Evolutionary conservation across 2,797 vertebrate species (phyloP).

Genomic region (Sebastiscus tertius): DNA sequence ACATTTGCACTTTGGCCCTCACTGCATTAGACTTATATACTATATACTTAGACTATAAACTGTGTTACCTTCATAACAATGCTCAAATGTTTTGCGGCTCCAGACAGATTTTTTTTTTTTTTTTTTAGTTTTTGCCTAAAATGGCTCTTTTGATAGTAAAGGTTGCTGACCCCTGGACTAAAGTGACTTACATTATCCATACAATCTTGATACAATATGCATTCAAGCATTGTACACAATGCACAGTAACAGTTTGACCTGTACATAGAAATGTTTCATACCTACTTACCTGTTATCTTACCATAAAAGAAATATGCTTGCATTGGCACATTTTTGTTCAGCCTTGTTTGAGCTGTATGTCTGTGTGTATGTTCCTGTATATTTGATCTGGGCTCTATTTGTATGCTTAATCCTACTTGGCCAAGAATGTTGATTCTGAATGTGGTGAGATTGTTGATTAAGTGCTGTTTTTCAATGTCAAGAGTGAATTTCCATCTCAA

Average conservation of each 20-base stretch:
- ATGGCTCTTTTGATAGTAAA: no score
- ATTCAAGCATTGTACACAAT: neutral
- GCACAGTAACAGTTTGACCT: neutral
- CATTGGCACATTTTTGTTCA: neutral
- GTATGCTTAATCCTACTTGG: slow-evolving; percentile 1
- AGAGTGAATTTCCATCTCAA: neutral
- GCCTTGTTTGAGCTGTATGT: neutral
- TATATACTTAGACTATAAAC: no score
- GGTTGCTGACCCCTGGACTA: neutral
- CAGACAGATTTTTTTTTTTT: no score
- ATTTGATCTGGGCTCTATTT: no score
- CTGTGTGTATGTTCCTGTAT: neutral
- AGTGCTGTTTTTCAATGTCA: slow-evolving; percentile 1
- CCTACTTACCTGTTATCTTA: neutral
- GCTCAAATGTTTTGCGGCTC: no score
- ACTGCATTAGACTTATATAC: no score
- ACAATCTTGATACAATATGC: neutral
- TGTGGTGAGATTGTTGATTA: slow-evolving; percentile 3
- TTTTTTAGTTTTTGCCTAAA: no score
- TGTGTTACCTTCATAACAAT: no score
- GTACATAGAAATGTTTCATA: no score
- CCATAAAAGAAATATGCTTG: neutral
- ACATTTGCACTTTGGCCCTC: no score
- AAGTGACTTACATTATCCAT: neutral
- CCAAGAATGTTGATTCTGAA: neutral